Percentiles rank a stretch among this genome's conserved stretches.
These are phyloP conservation scores for Melipona quadrifasciata DNA, from an alignment of 1,140 invertebrate species.

Conservation along the genomic window DNA sequence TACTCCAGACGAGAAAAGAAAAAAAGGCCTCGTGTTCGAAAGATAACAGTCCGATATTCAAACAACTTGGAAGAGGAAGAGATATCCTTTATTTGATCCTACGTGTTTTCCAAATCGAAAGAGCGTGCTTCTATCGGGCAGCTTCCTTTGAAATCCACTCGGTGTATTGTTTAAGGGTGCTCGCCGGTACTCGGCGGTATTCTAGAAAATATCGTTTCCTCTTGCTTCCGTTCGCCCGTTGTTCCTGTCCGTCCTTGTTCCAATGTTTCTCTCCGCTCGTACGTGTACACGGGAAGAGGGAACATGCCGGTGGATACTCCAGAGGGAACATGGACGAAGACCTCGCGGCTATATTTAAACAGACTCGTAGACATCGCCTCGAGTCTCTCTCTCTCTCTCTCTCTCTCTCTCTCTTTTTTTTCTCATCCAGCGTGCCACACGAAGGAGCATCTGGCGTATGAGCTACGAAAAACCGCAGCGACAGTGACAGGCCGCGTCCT, in stretches of 20 bases:
- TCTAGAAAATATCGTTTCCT: constrained; percentile 34
- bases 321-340: constrained; percentile 58
- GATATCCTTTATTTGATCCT: background rate
- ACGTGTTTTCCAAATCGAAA: background rate
- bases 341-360: constrained; percentile 74
- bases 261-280: background rate
- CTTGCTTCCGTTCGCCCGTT: constrained; percentile 2
- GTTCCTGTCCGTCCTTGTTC: background rate
- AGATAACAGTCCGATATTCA: background rate
- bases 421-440: constrained; percentile 54
- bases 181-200: background rate
- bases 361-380: constrained; percentile 62
- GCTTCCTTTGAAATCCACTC: constrained; percentile 1
- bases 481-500: constrained; percentile 11
- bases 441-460: constrained; percentile 40
- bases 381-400: constrained; percentile 48
- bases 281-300: constrained; percentile 29
- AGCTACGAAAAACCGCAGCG: constrained; percentile 34
- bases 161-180: background rate
- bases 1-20: too few relatives aligned
- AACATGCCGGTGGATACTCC: constrained; percentile 55
- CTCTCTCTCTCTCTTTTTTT: constrained; percentile 20
- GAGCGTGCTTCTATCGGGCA: background rate
- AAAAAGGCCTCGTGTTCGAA: background rate
- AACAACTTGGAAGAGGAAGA: background rate